Evolutionary conservation across 2,888 invertebrate genomes (phyloP).

Genomic region (Synergus umbraculus): DNA sequence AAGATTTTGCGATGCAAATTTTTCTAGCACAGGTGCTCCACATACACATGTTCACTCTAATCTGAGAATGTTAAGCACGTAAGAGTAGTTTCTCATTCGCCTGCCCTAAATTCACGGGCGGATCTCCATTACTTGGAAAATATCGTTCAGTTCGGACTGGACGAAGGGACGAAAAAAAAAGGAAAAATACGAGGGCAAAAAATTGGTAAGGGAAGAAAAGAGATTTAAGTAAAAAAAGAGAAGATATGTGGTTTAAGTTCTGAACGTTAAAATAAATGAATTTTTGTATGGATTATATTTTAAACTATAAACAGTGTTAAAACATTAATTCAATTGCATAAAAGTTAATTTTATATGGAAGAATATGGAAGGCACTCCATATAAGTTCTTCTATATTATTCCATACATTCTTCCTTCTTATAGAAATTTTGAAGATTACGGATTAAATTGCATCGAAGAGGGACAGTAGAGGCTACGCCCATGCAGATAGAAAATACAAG

Average conservation of each 20-base stretch:
- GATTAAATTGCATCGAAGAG: too few relatives aligned
- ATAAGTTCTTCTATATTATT: too few relatives aligned
- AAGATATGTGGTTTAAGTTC: conserved; percentile 41
- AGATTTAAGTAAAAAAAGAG: conserved; percentile 43
- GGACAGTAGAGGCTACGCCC: too few relatives aligned
- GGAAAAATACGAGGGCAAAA: conserved; percentile 26
- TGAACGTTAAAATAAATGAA: too few relatives aligned
- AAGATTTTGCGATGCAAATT: conserved; percentile 40
- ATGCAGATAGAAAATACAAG: too few relatives aligned
- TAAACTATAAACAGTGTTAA: too few relatives aligned
- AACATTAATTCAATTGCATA: too few relatives aligned
- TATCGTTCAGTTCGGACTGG: conserved; percentile 65
- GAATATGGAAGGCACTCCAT: too few relatives aligned
- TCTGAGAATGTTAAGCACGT: conserved; percentile 25
- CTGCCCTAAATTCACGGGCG: conserved; percentile 41
- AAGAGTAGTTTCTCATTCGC: conserved; percentile 29
- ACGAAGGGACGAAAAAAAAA: conserved; percentile 47
- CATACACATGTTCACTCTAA: conserved; percentile 20
- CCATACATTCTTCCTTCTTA: too few relatives aligned
- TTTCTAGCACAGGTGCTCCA: conserved; percentile 38
- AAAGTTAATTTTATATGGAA: too few relatives aligned
- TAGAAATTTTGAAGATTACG: too few relatives aligned
- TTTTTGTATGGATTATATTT: too few relatives aligned
- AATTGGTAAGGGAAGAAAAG: conserved; percentile 41
- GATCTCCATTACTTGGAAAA: conserved; percentile 62